Evolutionary conservation across 2,888 invertebrate genomes (phyloP), one percentile per base, ranked within the genome.

Genomic region (Deilephila elpenor): DNA sequence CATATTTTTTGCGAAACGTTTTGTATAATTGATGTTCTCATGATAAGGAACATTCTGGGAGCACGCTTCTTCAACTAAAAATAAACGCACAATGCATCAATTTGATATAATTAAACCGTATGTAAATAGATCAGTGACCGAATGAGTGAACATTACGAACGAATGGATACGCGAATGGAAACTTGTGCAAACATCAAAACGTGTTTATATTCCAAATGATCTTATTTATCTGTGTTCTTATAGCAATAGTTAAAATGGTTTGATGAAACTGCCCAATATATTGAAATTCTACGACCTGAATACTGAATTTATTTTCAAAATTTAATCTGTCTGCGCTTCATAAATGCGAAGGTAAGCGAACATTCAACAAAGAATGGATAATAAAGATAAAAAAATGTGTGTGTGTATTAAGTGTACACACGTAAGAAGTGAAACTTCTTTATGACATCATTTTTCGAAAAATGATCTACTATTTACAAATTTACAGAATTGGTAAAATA

Each of bases 61-160:
- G 77, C 77, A 78, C 74, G 73, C 73, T 76, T 75, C 77, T 76
- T 44, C 29, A 70, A 75, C 76, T 78, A 78, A 75, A 84, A 85
- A 85, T 86, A 84, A 81, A 79, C 73, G 72, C 73, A 78, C 80
- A 76, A 81, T 83, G 84, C 83, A 84, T 82, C 85, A 82, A 84
- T 81, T 84, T 83, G 81, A 80, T 86, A 80, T 85, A 86, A 87
- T 84, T 87, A 88, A 81, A 86, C 81, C 81, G 83, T 82, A 79
- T 86, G 85, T 85, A 87, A 88, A 88, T 88, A 89, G 84, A 87
- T 75, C 79, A 78, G 77, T 79, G 85, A 82, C 77, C 78, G 78
- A 73, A 59, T 72, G 72, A 78, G 64, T 74, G 74, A 73, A 70
- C 37, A 70, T 60, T 77, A 77, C 74, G 84, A 84, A 78, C 78